These are phyloP conservation scores for Carcinoscorpius rotundicauda DNA, from an alignment of 1,140 invertebrate species.

Conservation along the genomic window DNA sequence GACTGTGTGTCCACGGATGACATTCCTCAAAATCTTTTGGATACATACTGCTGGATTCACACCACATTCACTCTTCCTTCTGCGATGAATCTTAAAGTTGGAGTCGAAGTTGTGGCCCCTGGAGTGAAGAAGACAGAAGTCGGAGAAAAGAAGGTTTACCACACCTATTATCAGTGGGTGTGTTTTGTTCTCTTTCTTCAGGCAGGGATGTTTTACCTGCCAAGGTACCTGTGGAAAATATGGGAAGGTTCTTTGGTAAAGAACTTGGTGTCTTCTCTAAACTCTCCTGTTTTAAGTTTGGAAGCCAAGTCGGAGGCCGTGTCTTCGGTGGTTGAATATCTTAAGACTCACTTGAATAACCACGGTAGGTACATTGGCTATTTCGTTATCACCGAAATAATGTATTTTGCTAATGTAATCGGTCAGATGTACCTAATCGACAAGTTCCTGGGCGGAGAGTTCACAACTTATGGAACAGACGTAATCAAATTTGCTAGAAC, in stretches of 20 bases:
- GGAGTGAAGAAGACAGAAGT: conserved; percentile 57
- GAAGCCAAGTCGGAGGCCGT: conserved; percentile 62
- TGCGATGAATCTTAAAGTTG: conserved; percentile 26
- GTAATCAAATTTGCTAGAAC: conserved; percentile 82
- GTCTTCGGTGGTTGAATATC: conserved; percentile 66
- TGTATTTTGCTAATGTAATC: conserved; percentile 34
- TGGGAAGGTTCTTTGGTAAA: conserved; percentile 23
- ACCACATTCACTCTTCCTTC: conserved; percentile 57
- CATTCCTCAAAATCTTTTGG: conserved; percentile 68
- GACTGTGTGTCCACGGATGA: conserved; percentile 36
- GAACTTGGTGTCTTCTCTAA: conserved; percentile 14
- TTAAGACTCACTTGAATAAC: conserved; percentile 57
- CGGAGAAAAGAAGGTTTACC: conserved; percentile 26
- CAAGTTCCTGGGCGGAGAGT: conserved; percentile 88
- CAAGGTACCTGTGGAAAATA: conserved; percentile 33
- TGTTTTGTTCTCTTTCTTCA: conserved; percentile 33
- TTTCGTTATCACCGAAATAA: conserved; percentile 65
- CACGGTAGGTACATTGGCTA: conserved; percentile 78
- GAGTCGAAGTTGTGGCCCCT: conserved; percentile 45
- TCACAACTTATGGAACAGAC: conserved; percentile 86
- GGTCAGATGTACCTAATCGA: conserved; percentile 62
- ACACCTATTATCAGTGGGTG: conserved; percentile 79
- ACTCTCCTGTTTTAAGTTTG: conserved; percentile 28
- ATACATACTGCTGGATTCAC: conserved; percentile 92
- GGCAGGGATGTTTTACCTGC: conserved; percentile 30